A percentile compares a stretch with the other conserved stretches of the same genome.
These are phyloP conservation scores for Noctua janthe DNA, from an alignment of 2,888 invertebrate genomes.

Conservation along the genomic window DNA sequence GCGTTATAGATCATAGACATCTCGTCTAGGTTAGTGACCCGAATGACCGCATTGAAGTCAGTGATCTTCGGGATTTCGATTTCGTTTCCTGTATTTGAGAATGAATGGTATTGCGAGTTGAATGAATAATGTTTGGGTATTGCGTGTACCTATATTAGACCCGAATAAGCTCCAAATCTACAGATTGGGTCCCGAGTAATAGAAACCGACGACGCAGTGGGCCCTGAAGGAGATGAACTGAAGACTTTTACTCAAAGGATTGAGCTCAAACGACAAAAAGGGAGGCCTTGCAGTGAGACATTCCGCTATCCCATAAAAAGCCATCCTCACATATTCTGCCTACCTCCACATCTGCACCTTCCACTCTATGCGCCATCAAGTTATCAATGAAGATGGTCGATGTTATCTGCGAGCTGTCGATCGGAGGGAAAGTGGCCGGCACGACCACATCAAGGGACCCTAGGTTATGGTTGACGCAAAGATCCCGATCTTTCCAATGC, in stretches of 20 bases:
- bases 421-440: constrained; percentile 75
- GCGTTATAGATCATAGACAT: constrained; percentile 42
- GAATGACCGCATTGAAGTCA: constrained; percentile 18
- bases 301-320: not conserved
- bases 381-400: constrained; percentile 86
- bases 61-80: constrained; percentile 29
- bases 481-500: constrained; percentile 37
- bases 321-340: constrained; percentile 35
- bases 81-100: constrained; percentile 27
- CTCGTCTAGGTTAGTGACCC: constrained; percentile 37
- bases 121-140: not conserved
- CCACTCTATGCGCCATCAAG: constrained; percentile 75
- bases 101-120: not conserved
- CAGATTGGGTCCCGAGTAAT: not conserved
- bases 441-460: constrained; percentile 61
- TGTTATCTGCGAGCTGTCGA: constrained; percentile 72
- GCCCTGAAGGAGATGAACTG: not conserved
- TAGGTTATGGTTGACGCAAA: constrained; percentile 66
- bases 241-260: not conserved
- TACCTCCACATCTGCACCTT: constrained; percentile 54
- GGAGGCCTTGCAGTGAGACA: not conserved
- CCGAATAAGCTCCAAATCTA: not conserved
- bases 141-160: not conserved
- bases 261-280: not conserved
- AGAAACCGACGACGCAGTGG: not conserved